Base-by-base conservation (phyloP, 2,888 invertebrate species). In the Idaea aversata region DNA sequence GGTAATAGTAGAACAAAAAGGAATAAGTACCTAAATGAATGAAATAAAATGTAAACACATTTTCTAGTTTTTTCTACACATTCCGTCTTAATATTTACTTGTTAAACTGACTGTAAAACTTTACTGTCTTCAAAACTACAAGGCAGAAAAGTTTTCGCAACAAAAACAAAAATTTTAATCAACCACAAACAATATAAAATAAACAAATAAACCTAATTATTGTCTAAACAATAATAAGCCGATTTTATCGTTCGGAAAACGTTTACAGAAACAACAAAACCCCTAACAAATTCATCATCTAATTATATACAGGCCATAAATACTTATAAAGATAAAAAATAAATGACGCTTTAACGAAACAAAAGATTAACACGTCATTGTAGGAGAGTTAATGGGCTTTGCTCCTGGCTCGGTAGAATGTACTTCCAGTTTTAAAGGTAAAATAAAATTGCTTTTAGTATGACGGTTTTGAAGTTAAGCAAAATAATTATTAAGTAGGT, bases 281-380 rank as follows among this genome's bases (percentile, higher is more conserved):
- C 25, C 35, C 61, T 61, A 64, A 68, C 69, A 71, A 70, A 70
- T 67, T 69, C 61, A 70, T 64, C 68, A 63, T 60, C 64, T 74
- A 71, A 70, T 67, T 72, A 66, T 62, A 70, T 68, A 70, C 72
- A 47, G 67, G 68, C 61, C 65, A 71, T 73, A 73, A 73, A 70
- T 64, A 25, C 67, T 62, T 67, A 73, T 72, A 72, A 73, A 72
- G 70, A 73, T 72, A 72, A 72, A 59, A 64, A 66, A 58, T 66
- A 70, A 73, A 70, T 67, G 66, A 70, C 66, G 69, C 63, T 59
- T 64, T 61, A 63, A 70, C 71, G 67, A 68, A 67, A 67, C 71
- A 68, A 67, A 69, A 72, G 72, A 72, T 72, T 70, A 73, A 65
- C 70, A 69, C 66, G 69, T 72, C 69, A 72, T 71, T 70, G 67